These are phyloP conservation scores for Drosophila erecta DNA, from an alignment of 1,140 invertebrate genomes.

Conservation along the genomic window DNA sequence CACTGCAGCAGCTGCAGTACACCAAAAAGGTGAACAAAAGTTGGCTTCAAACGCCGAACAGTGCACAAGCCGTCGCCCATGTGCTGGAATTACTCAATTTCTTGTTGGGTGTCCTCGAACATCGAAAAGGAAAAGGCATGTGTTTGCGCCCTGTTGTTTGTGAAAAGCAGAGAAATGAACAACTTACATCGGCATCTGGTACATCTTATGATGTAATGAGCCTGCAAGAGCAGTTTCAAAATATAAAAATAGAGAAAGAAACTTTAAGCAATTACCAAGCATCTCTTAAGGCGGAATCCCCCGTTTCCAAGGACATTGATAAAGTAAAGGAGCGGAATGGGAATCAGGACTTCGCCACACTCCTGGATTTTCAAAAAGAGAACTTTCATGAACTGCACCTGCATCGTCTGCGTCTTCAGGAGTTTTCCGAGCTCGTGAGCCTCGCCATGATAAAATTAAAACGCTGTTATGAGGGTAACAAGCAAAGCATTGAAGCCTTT, in stretches of 20 bases:
- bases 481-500: conserved; percentile 25
- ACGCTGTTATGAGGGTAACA: conserved; percentile 1
- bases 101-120: conserved; percentile 35
- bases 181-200: too few species aligned
- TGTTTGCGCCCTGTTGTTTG: conserved; percentile 3
- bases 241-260: neutral
- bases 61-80: conserved; percentile 5
- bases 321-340: neutral
- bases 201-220: neutral
- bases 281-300: neutral
- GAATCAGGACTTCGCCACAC: neutral
- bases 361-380: neutral
- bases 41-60: conserved; percentile 30
- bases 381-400: conserved; percentile 3
- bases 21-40: conserved; percentile 23
- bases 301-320: neutral
- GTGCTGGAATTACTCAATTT: conserved; percentile 46
- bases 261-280: neutral
- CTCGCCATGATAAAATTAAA: conserved; percentile 14
- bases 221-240: neutral
- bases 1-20: conserved; percentile 42
- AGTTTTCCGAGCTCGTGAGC: conserved; percentile 14
- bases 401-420: neutral
- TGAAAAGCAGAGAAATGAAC: neutral
- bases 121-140: neutral